These are phyloP conservation scores for Carassius carassius DNA, from an alignment of 2,113 vertebrate genomes.

Conservation along the genomic window DNA sequence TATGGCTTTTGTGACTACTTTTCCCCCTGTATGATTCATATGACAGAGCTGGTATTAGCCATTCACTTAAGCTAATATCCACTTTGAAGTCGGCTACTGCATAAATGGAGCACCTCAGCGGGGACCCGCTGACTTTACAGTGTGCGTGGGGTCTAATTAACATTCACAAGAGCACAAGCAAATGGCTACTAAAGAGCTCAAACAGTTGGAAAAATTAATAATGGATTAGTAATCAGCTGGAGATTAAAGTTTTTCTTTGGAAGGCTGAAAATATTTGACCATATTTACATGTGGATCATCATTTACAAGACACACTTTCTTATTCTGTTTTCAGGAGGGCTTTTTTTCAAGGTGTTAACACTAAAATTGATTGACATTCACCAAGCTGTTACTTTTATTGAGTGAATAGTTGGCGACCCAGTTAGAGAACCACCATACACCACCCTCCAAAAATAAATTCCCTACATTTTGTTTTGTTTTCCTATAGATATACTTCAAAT, in stretches of 20 bases:
- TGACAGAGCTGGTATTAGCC: constrained; percentile 2
- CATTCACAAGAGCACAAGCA: constrained; percentile 48
- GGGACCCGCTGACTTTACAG: constrained; percentile 15
- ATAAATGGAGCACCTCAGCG: constrained; percentile 41
- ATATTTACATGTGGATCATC: neutral
- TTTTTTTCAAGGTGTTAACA: neutral
- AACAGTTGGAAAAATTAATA: constrained; percentile 48
- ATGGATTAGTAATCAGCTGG: constrained; percentile 43
- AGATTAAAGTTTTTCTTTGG: constrained; percentile 34
- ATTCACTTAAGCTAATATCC: constrained; percentile 21
- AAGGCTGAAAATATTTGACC: neutral
- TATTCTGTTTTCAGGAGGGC: neutral
- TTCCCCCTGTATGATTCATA: neutral
- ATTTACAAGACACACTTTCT: neutral
- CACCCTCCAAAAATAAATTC: no score
- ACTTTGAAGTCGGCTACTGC: constrained; percentile 29
- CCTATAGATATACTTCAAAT: no score
- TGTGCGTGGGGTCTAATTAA: constrained; percentile 45
- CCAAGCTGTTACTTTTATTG: neutral
- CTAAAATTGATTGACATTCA: neutral
- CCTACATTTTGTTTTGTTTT: neutral
- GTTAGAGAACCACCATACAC: neutral
- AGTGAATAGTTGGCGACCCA: neutral
- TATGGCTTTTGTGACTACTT: constrained; percentile 19
- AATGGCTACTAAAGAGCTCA: constrained; percentile 47